Evolutionary conservation across 2,888 invertebrate genomes (phyloP).

Genomic region (Agriotes lineatus): DNA sequence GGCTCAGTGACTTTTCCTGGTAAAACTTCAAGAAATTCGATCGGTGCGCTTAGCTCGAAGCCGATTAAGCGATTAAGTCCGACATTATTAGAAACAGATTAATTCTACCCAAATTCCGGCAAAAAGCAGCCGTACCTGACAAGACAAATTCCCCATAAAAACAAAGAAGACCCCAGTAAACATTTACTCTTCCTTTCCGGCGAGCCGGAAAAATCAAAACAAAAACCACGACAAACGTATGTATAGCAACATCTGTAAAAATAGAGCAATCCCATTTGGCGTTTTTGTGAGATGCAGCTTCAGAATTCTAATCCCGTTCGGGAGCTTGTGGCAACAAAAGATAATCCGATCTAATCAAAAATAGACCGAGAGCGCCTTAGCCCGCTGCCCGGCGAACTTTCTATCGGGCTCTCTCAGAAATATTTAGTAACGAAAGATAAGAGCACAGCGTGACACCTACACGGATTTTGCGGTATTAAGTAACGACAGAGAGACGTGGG

Average conservation of each 20-base stretch:
- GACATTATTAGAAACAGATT: background rate
- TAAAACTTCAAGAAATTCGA: background rate
- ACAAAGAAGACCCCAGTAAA: background rate
- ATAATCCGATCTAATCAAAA: background rate
- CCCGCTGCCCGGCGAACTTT: background rate
- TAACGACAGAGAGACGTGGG: background rate
- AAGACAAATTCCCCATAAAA: background rate
- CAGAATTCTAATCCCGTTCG: background rate
- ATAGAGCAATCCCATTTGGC: constrained; percentile 5
- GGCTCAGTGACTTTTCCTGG: background rate
- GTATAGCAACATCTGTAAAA: constrained; percentile 6
- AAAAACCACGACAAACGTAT: constrained; percentile 1
- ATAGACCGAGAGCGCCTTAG: background rate
- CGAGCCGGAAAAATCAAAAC: background rate
- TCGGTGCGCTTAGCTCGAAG: background rate
- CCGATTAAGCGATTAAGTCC: background rate
- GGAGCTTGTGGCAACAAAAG: background rate
- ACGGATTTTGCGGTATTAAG: background rate
- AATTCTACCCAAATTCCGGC: background rate
- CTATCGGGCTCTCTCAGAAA: background rate
- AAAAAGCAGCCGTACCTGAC: background rate
- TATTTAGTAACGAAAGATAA: background rate
- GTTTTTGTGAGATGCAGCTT: background rate
- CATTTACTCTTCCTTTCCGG: background rate
- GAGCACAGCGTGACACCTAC: too few species aligned